Conservation (phyloP, 2,888 invertebrate species). For the Rhamphomyia laevipes region DNA sequence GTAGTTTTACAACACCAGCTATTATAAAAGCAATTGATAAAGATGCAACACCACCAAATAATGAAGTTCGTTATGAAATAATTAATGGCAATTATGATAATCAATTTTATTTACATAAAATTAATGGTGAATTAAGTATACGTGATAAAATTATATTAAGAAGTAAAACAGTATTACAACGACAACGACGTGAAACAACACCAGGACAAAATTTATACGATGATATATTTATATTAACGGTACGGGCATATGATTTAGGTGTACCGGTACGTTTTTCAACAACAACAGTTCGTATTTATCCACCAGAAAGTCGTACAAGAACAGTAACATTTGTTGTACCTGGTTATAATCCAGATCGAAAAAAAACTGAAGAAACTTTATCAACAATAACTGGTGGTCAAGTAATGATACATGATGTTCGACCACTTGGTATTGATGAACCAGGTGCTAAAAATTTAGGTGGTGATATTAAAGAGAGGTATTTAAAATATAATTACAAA, state of each 20-base stretch:
- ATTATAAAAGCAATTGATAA: slow-evolving; percentile 71
- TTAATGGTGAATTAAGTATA: slow-evolving; percentile 63
- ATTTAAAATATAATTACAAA: slow-evolving; percentile 9
- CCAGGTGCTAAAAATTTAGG: slow-evolving; percentile 45
- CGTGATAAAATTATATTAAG: slow-evolving; percentile 37
- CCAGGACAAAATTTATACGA: slow-evolving; percentile 30
- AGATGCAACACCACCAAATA: slow-evolving; percentile 76
- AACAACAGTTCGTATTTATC: slow-evolving; percentile 63
- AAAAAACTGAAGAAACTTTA: slow-evolving; percentile 61
- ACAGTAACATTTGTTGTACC: slow-evolving; percentile 75
- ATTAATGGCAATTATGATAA: slow-evolving; percentile 63
- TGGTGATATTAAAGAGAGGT: slow-evolving; percentile 46
- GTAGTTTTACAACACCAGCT: slow-evolving; percentile 65
- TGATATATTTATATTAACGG: slow-evolving; percentile 49
- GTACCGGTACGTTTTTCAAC: slow-evolving; percentile 64
- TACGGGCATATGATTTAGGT: slow-evolving; percentile 75
- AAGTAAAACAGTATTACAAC: slow-evolving; percentile 14
- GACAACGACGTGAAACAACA: slow-evolving; percentile 10
- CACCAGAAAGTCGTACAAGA: slow-evolving; percentile 61
- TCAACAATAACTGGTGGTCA: slow-evolving; percentile 68
- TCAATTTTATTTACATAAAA: slow-evolving; percentile 61
- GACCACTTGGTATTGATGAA: slow-evolving; percentile 49
- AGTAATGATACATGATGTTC: slow-evolving; percentile 62
- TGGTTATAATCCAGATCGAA: slow-evolving; percentile 60
- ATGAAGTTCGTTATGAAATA: slow-evolving; percentile 73